phyloP scores from a whole-genome alignment of 2,797 vertebrate species.

The Heliangelus exortis region DNA sequence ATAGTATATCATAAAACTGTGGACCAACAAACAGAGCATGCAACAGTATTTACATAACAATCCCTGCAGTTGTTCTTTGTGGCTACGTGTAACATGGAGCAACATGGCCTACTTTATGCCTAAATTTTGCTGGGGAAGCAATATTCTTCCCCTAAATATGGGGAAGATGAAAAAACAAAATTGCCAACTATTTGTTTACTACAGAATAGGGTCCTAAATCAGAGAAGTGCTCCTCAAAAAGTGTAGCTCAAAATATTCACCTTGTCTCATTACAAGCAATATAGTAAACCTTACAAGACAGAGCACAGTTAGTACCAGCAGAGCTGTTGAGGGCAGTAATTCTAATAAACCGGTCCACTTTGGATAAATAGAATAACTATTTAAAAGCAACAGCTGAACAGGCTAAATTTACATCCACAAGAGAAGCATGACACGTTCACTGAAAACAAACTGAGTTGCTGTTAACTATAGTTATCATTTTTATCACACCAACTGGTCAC shows the following conservation, averaged over 20 bases:
- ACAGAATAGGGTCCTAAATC: slow-evolving; percentile 39
- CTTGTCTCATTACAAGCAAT: slow-evolving; percentile 10
- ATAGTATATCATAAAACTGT: slow-evolving; percentile 25
- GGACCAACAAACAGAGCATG: slow-evolving; percentile 64
- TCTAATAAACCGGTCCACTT: slow-evolving; percentile 44
- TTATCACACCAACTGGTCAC: slow-evolving; percentile 42
- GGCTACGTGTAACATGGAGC: slow-evolving; percentile 48
- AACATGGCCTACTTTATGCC: not conserved
- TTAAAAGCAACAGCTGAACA: slow-evolving; percentile 72
- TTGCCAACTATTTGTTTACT: slow-evolving; percentile 10
- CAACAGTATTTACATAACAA: slow-evolving; percentile 63
- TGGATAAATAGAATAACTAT: slow-evolving; percentile 62
- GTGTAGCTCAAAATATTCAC: slow-evolving; percentile 5
- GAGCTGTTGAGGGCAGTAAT: slow-evolving; percentile 32
- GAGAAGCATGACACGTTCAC: slow-evolving; percentile 49
- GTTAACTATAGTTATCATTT: slow-evolving; percentile 40
- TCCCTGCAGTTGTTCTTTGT: not conserved
- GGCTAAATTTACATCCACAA: slow-evolving; percentile 66
- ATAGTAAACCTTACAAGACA: slow-evolving; percentile 39
- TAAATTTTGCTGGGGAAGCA: slow-evolving; percentile 24
- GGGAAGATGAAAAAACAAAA: not conserved
- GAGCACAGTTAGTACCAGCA: slow-evolving; percentile 61
- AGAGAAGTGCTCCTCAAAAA: slow-evolving; percentile 70
- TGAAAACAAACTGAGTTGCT: slow-evolving; percentile 52
- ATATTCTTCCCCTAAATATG: too few species aligned